Conservation (phyloP, 2,888 invertebrate species). For the Dilophus febrilis region DNA sequence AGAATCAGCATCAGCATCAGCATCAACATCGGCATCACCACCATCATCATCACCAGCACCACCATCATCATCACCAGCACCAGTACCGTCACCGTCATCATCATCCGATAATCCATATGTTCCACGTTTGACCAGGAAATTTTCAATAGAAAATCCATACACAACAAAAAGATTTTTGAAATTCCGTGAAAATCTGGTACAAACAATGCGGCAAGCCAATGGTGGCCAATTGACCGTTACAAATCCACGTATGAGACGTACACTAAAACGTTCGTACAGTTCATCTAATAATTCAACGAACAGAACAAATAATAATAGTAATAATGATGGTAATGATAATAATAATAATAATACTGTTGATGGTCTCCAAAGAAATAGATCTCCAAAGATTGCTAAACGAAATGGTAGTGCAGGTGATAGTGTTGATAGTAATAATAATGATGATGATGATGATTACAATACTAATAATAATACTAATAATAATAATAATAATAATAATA, state of each 20-base stretch:
- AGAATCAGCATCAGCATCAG: conserved; percentile 34
- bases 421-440: background rate
- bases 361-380: no score
- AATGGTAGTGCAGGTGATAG: background rate
- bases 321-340: no score
- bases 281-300: no score
- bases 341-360: no score
- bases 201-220: conserved; percentile 45
- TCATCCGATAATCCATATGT: no score
- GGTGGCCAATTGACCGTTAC: conserved; percentile 37
- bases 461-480: conserved; percentile 14
- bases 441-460: background rate
- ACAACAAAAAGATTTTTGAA: conserved; percentile 50
- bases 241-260: conserved; percentile 57
- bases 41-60: no score
- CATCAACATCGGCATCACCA: no score
- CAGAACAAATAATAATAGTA: no score
- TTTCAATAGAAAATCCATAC: conserved; percentile 35
- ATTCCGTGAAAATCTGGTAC: conserved; percentile 50
- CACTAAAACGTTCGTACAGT: conserved; percentile 9
- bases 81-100: no score
- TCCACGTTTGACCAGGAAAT: no score
- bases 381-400: no score
- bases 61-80: no score
- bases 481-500: conserved; percentile 11